Evolutionary conservation across 2,797 vertebrate species (phyloP).

Genomic region (Gymnoscopelus braueri): DNA sequence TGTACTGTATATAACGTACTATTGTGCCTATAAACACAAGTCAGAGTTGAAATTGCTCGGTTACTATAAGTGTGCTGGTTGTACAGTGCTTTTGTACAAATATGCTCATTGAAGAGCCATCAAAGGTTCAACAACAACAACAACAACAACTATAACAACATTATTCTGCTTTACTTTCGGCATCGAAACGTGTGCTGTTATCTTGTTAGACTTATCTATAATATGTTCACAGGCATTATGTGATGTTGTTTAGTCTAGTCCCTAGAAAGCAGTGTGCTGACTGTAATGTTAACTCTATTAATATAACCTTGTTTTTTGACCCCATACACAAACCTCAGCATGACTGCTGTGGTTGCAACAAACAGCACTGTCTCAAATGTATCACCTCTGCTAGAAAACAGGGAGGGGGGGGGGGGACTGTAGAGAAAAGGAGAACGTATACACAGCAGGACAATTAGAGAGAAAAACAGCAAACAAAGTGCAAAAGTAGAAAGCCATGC

Average conservation of each 20-base stretch:
- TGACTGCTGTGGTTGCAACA: conserved; percentile 36
- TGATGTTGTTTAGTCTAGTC: conserved; percentile 7
- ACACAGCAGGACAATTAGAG: background rate
- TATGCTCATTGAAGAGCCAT: too few relatives aligned
- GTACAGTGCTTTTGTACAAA: too few relatives aligned
- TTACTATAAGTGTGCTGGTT: conserved; percentile 4
- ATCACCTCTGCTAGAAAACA: conserved; percentile 58
- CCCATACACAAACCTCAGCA: conserved; percentile 26
- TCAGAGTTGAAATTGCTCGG: conserved; percentile 41
- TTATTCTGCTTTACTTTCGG: too few relatives aligned
- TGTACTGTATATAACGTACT: too few relatives aligned
- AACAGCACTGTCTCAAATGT: conserved; percentile 59
- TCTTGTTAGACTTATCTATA: background rate
- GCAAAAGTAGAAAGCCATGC: background rate
- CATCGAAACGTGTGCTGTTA: background rate
- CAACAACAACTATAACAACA: too few relatives aligned
- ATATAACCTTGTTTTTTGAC: conserved; percentile 45
- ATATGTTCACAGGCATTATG: conserved; percentile 8
- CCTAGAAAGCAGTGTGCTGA: conserved; percentile 19
- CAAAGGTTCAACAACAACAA: too few relatives aligned
- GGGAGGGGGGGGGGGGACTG: background rate
- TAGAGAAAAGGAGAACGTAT: background rate
- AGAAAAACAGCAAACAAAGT: background rate
- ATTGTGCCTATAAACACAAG: conserved; percentile 28
- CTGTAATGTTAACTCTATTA: conserved; percentile 35